Base-by-base conservation (phyloP, 2,888 invertebrate species). In the Zaprionus bogoriensis region DNA sequence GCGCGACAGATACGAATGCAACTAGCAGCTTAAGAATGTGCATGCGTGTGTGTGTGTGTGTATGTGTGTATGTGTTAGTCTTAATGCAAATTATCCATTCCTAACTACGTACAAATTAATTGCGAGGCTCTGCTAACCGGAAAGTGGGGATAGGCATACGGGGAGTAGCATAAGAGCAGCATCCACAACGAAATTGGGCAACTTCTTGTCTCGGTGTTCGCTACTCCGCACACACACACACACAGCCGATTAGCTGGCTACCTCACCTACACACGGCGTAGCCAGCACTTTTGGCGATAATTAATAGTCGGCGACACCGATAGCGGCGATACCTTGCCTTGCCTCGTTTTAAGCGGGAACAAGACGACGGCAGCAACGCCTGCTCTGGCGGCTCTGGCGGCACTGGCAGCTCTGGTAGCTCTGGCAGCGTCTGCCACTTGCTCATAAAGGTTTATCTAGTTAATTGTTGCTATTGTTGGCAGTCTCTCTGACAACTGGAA, bases 361-460 rank as follows among this genome's bases (percentile, higher is more conserved):
- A 48, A 58, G 50, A 25, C 39, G 32, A 39, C 32, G 46, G 12
- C 39, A 20, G 6, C 25, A 14, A 9, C 30, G 22, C 9, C 19
- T 19, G 23, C 10, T n/a, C n/a, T n/a, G n/a, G 36, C 9, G 41
- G 4, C 22, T 22, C 22, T 53, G 47, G 45, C 67, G 38, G 25
- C 20, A 32, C 41, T 27, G 48, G 23, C 23, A 23, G 30, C 5
- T n/a, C n/a, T n/a, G n/a, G n/a, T n/a, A n/a, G n/a, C 32, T 36
- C 32, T 36, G 17, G 32, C 32, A 36, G 9, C 23, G 59, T 28
- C 25, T 28, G 67, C 69, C 60, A 63, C 66, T 68, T 67, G 67
- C 63, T 68, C 52, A 83, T 76, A 83, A 67, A 86, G 83, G 83
- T 83, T 80, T 86, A 80, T 86, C 70, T 66, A 70, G 64, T 63